These are phyloP conservation scores for Sylvia atricapilla DNA, from an alignment of 2,113 vertebrate genomes.

Conservation along the genomic window DNA sequence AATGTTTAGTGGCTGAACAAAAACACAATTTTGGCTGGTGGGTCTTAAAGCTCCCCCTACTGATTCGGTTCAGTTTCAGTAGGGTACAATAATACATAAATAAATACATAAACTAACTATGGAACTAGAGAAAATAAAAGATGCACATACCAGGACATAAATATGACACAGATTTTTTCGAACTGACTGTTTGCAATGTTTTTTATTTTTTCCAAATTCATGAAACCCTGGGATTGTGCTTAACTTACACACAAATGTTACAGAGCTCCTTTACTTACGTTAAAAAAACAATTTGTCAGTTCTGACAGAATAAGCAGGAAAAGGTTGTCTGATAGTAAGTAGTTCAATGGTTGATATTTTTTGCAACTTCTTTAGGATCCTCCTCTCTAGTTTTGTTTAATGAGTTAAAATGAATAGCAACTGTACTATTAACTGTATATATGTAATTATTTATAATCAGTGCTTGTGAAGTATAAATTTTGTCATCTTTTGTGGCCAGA, in stretches of 20 bases:
- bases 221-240: background rate
- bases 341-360: background rate
- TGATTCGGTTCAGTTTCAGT: background rate
- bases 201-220: background rate
- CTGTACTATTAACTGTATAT: background rate
- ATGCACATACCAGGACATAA: background rate
- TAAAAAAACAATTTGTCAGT: background rate
- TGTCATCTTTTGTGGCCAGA: background rate
- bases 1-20: background rate
- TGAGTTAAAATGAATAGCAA: background rate
- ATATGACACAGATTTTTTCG: background rate
- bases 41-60: slow-evolving; percentile 27
- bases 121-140: background rate
- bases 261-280: background rate
- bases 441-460: background rate
- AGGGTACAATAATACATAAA: background rate
- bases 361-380: background rate
- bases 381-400: background rate
- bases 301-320: background rate
- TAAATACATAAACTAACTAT: background rate
- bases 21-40: background rate
- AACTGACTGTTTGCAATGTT: background rate
- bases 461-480: background rate
- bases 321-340: background rate
- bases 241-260: background rate